These are phyloP conservation scores for Emydoidea blandingii DNA, from an alignment of 2,797 vertebrate species.

Conservation along the genomic window DNA sequence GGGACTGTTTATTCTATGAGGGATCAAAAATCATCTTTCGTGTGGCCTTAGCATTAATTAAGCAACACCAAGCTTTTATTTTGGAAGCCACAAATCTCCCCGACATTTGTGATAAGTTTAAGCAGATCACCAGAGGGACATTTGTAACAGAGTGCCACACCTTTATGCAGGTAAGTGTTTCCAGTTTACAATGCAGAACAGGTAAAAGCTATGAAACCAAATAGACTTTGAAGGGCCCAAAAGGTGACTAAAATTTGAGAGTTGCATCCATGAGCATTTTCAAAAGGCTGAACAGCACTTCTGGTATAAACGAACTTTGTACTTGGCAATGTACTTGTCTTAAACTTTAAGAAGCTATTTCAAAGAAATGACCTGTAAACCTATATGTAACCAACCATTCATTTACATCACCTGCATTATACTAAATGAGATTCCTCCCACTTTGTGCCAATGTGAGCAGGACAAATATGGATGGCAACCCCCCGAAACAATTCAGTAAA, in stretches of 20 bases:
- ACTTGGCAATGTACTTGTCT: background rate
- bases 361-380: background rate
- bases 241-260: background rate
- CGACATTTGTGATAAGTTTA: slow-evolving; percentile 92
- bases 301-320: background rate
- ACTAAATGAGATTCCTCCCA: background rate
- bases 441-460: background rate
- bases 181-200: background rate
- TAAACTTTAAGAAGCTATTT: background rate
- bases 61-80: slow-evolving; percentile 90
- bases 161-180: slow-evolving; percentile 91
- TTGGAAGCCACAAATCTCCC: slow-evolving; percentile 87
- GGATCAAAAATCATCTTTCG: slow-evolving; percentile 97
- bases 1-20: slow-evolving; percentile 97
- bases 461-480: too few relatives aligned
- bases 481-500: background rate
- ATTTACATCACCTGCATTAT: background rate
- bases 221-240: background rate
- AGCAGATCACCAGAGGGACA: slow-evolving; percentile 89
- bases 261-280: background rate
- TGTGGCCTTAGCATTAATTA: slow-evolving; percentile 92
- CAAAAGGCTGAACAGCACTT: background rate
- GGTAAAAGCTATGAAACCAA: background rate
- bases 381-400: background rate
- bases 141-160: slow-evolving; percentile 92